Evolutionary conservation across 2,888 invertebrate genomes (phyloP), one percentile per base, ranked within the genome.

Genomic region (Sabatieria punctata): DNA sequence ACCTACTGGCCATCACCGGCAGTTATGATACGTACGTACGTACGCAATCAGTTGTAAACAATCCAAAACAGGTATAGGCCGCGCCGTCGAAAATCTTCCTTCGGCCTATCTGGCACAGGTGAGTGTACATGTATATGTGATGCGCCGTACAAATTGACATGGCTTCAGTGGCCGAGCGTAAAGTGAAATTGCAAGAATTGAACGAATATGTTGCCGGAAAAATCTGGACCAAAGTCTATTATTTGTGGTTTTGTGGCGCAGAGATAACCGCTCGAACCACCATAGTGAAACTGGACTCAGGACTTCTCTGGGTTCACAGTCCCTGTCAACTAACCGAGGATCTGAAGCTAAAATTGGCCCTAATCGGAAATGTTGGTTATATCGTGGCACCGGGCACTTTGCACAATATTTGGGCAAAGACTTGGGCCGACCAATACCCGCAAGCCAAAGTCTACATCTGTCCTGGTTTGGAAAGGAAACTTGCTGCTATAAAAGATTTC

Each of bases 381-480:
- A 11, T 30, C 8, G 15, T 30, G 15, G 30, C 30, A 15, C 30
- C 30, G 30, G 30, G 30, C 30, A 30, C 30, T 11, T 30, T 11
- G 8, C 30, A 30, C 15, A 11, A 11, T 30, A 8, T 30, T 8
- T 11, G 15, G 8, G 15, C 15, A 11, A 8, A 8, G 30, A 15
- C 8, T 11, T 73, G 69, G 85, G 75, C 64, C 84, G 82, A 30
- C 8, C 8, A 8, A 11, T 30, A 30, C 15, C 30, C 8, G 30
- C 8, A 30, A 30, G 8, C 30, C 30, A 15, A 30, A 15, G 15
- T 15, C 30, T 30, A 30, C 30, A 11, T 30, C 8, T 30, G 30
- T 30, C 30, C 30, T 8, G 30, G 30, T 30, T 30, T 30, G 30
- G 30, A 30, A 30, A 30, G 15, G 30, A 30, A 30, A 30, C 8